Base-by-base conservation (phyloP, 2,888 invertebrate species). In the Caenorhabditis wallacei region DNA sequence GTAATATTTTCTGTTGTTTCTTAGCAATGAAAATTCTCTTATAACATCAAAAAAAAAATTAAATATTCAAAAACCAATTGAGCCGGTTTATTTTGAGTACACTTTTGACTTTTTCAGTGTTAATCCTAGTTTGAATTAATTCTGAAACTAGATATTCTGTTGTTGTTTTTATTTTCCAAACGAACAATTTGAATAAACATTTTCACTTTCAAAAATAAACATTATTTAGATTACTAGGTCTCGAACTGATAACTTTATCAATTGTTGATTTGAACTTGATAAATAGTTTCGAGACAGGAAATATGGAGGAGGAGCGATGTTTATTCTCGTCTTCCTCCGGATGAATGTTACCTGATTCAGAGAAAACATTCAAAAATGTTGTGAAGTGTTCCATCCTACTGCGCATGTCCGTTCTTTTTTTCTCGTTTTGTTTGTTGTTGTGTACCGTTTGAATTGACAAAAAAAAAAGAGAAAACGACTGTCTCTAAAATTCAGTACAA, bases 401-500 rank as follows among this genome's bases (percentile, higher is more conserved):
- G 76, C 66, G 68, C 78, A 78, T 69, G 69, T 69, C 78, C 78
- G 78, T 78, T 78, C 68, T 30, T 63, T 46, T 24, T 64, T 66
- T 54, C 64, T 54, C 64, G 26, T 57, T 78, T 69, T 78, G 51
- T 78, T 76, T 78, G 69, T 78, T 78, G 78, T 78, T 78, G 78
- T 69, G 78, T 78, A 78, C 78, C 69, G 78, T 78, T 78, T 75
- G 54, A 63, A 78, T 69, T 30, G 30, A 30, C 4, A 30, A 30
- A 30, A 30, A 30, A 66, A 35, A 20, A 35, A 16, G 46, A 68
- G 68, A 61, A 26, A 66, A 30, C 68, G 69, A 78, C 63, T 78
- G 69, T 78, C 78, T 69, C 78, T 69, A 69, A 78, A 69, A 78
- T 68, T 78, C 78, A 53, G 68, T 68, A 57, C 75, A 75, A 61